Conservation (phyloP, 2,797 vertebrate genomes). For the Staurois parvus region DNA sequence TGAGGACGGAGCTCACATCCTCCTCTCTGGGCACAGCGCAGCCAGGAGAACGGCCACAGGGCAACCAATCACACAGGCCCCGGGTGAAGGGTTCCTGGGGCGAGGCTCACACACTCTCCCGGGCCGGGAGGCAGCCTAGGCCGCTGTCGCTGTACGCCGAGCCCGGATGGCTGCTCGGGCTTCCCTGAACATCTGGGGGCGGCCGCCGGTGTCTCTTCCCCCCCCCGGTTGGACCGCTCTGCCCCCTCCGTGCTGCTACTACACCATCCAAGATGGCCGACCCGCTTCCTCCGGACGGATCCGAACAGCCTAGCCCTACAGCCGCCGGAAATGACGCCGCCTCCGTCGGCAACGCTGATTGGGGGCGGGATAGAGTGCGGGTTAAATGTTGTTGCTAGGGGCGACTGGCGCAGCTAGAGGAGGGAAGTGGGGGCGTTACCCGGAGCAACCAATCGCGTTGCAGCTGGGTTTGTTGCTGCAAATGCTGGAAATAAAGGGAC, state of each 20-base stretch:
- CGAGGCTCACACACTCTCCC: slow-evolving; percentile 22
- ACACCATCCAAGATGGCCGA: slow-evolving; percentile 95
- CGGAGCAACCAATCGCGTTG: background rate
- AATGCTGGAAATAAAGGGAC: background rate
- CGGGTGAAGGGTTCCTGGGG: slow-evolving; percentile 53
- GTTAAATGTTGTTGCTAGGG: slow-evolving; percentile 71
- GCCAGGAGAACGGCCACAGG: background rate
- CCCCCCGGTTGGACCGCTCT: slow-evolving; percentile 19
- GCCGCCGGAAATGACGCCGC: slow-evolving; percentile 80
- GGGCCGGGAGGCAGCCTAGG: background rate
- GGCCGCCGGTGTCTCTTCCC: slow-evolving; percentile 6
- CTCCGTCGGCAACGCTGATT: slow-evolving; percentile 17
- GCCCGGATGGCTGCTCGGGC: slow-evolving; percentile 27
- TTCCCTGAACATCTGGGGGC: slow-evolving; percentile 46
- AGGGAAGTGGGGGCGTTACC: background rate
- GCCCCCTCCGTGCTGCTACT: slow-evolving; percentile 62
- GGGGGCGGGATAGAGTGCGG: slow-evolving; percentile 22
- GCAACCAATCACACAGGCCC: slow-evolving; percentile 40
- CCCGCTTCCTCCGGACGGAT: slow-evolving; percentile 79
- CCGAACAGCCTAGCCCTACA: slow-evolving; percentile 78
- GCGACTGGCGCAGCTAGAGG: slow-evolving; percentile 52
- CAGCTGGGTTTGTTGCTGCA: background rate
- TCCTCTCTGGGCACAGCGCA: background rate
- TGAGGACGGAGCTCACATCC: background rate
- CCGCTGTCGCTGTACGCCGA: slow-evolving; percentile 17